Base-by-base conservation (phyloP, 2,888 invertebrate genomes). In the Trypoxylon attenuatum region DNA sequence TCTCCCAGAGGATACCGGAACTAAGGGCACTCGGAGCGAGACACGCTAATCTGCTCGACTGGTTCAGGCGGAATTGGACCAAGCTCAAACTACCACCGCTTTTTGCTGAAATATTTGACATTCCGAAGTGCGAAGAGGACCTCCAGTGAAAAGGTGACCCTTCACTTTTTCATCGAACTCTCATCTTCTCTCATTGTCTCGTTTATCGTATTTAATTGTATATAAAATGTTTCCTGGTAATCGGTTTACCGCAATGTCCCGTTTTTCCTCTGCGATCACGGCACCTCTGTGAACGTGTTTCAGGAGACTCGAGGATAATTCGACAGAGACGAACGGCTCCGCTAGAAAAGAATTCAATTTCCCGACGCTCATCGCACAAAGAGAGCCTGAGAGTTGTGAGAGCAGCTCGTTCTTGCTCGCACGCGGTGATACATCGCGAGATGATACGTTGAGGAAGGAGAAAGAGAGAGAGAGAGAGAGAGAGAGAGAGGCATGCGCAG, bases 51-150 rank as follows among this genome's bases (percentile, higher is more conserved):
- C 92, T 95, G 81, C 90, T 98, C 81, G 92, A 93, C 85, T 98
- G 97, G 97, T 96, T 96, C 88, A 92, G 97, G 76, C 91, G 93
- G 80, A 93, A 94, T 88, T 97, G 97, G 97, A 91, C 91, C 61
- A 92, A 92, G 80, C 90, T 95, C 61, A 90, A 94, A 68, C 90
- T 98, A 79, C 98, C 98, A 45, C 96, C 97, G 2, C 91, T 98
- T 55, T 98, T 97, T 88, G 94, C 97, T 27, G 98, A 98, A 88
- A 96, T 98, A 80, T 98, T 97, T 88, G 98, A 98, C 91, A 97
- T 98, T 88, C 96, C 96, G 75, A 95, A 94, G 87, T 91, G 91
- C 81, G 94, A 93, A 84, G 94, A 93, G 82, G 93, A 93, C 84
- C 85, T 88, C 63, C 87, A 87, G 77, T 87, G 82, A 87, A 82